Evolutionary conservation across 2,113 vertebrate genomes (phyloP), one percentile per base, ranked within the genome.

Genomic region (Trichechus manatus): DNA sequence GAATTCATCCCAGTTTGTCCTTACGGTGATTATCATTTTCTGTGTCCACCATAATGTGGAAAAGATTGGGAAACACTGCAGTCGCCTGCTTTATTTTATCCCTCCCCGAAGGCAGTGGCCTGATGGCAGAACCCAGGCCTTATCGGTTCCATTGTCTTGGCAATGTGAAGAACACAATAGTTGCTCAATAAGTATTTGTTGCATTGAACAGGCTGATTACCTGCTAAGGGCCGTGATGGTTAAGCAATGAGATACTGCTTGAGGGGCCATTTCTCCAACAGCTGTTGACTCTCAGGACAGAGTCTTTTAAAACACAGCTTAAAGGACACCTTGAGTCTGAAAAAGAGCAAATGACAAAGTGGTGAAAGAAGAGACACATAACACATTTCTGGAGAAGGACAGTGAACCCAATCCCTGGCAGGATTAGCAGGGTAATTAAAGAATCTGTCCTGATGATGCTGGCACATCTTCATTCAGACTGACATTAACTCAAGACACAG

Each of bases 341-440:
- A 97, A 94, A 95, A 95, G 95, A 97, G 53, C 93, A 93, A 90
- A 97, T 97, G 97, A 98, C 95, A 97, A 93, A 97, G 96, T 97
- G 97, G 96, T 97, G 97, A 98, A 97, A 95, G 96, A 96, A 94
- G 81, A 97, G 95, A 96, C 93, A 96, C 92, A 36, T 95, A 94
- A 47, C 97, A 96, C 78, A 95, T 97, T 97, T 95, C 96, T 94
- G 93, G 96, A 95, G 92, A 97, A 95, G 86, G 95, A 94, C 87
- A 96, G 96, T 95, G 92, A 97, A 96, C 93, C 94, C 80, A 77
- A 82, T 93, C 93, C 77, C 87, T 93, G 97, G 82, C 96, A 96
- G 90, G 95, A 97, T 95, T 97, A 98, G 78, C 95, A 98, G 96
- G 96, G 97, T 98, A 98, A 98, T 98, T 97, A 97, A 97, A 97